Base-by-base conservation (phyloP, 2,797 vertebrate species). In the Enteromius argenteus region DNA sequence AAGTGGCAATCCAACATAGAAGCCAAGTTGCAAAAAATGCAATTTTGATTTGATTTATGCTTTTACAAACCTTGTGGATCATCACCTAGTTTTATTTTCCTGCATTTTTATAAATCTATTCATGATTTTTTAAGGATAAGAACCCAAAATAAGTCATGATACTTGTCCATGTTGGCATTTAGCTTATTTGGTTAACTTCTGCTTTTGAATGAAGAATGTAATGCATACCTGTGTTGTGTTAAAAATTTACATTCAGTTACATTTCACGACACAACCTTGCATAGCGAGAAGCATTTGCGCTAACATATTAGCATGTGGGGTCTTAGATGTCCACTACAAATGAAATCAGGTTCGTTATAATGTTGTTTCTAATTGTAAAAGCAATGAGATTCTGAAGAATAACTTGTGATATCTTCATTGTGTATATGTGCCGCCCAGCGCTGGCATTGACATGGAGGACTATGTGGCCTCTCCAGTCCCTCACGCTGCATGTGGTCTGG, bases 401-500 rank as follows among this genome's bases (percentile, higher is more conserved):
- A 37, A 56, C 19, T 75, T 56, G 30, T 74, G 72, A 37, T 75
- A 62, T 44, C 56, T 62, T 78, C 19, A 66, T 78, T 62, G 56
- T 64, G 64, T 46, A 53, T 71, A 62, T 79, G 30, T 58, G 53
- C 2, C 51, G 0, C 27, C 21, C 66, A 51, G 37, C 15, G 2
- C 27, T 46, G 68, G 17, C 79, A 81, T 27, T 14, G 74, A 83
- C 27, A 42, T 56, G 35, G 19, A 74, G 71, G 56, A 82, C 81
- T 78, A 27, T 58, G 37, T 17, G 74, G 72, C 19, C 60, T 81
- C 60, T 81, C 60, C 7, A 32, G 72, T 85, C 62, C 73, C 46
- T 49, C 56, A 66, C 35, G 27, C 56, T 60, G 76, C 53, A 49
- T 27, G 77, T 53, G 53, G 67, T 39, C 19, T 49, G 32, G 37